Percentiles rank a stretch among this genome's conserved stretches.
Conservation (phyloP, 2,113 vertebrate genomes). For the Campylomormyrus numenius region DNA sequence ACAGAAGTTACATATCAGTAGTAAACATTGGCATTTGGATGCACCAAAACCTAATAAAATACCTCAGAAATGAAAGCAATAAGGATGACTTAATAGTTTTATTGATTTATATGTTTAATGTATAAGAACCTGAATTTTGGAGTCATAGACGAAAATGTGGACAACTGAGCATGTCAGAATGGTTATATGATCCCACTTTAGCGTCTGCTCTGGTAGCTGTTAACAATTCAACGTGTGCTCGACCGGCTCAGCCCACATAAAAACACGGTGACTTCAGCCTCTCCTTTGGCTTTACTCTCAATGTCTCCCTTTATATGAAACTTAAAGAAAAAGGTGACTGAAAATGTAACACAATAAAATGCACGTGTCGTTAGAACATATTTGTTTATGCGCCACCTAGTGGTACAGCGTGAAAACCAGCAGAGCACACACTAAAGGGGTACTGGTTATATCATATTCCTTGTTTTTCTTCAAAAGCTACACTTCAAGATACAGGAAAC, state of each 20-base stretch:
- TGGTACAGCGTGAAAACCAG: not conserved
- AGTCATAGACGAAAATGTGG: constrained; percentile 16
- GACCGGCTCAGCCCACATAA: not conserved
- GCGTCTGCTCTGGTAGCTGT: not conserved
- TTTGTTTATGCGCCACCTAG: not conserved
- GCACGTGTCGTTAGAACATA: not conserved
- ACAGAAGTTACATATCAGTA: constrained; percentile 47
- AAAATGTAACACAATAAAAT: not conserved
- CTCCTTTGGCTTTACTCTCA: not conserved
- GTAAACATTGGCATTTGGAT: constrained; percentile 57
- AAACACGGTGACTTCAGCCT: not conserved
- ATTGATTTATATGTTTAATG: constrained; percentile 32
- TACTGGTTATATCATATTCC: constrained; percentile 35
- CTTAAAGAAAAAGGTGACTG: constrained; percentile 3
- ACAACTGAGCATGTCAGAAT: not conserved
- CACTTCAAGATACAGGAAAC: constrained; percentile 27
- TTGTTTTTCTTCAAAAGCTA: constrained; percentile 26
- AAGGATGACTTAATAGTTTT: constrained; percentile 21
- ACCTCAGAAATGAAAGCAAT: constrained; percentile 29
- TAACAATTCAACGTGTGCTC: not conserved
- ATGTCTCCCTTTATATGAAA: not conserved
- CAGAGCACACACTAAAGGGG: not conserved
- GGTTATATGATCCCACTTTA: not conserved
- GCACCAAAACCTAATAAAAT: constrained; percentile 33
- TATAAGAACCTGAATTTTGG: constrained; percentile 31